These are phyloP conservation scores for Sicus ferrugineus DNA, from an alignment of 2,888 invertebrate species.

Conservation along the genomic window DNA sequence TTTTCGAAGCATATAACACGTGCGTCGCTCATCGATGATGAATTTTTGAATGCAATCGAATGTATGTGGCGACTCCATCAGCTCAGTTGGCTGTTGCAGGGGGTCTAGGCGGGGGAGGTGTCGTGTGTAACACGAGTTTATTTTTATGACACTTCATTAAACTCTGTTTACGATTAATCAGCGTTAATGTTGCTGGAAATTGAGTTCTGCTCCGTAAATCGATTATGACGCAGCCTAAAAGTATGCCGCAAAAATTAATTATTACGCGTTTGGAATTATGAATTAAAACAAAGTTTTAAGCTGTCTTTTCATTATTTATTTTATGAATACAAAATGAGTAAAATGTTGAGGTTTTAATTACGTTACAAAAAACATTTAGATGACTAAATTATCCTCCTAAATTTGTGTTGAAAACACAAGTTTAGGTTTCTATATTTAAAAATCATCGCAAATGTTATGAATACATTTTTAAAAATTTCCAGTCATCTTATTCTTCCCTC, in stretches of 20 bases:
- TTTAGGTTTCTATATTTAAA: too few relatives aligned
- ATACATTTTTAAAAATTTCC: too few relatives aligned
- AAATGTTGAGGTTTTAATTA: too few relatives aligned
- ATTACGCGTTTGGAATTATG: too few relatives aligned
- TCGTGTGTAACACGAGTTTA: background rate
- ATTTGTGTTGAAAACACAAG: too few relatives aligned
- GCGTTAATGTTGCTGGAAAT: background rate
- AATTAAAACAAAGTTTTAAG: too few relatives aligned
- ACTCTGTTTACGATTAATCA: slow-evolving; percentile 4
- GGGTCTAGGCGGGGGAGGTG: background rate
- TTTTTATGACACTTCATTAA: slow-evolving; percentile 23
- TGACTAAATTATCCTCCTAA: too few relatives aligned
- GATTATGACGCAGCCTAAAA: background rate
- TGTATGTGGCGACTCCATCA: background rate
- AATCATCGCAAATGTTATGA: too few relatives aligned
- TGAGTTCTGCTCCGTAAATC: background rate
- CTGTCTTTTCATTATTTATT: too few relatives aligned
- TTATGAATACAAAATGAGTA: too few relatives aligned
- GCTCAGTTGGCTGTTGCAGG: background rate
- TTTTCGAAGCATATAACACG: slow-evolving; percentile 24
- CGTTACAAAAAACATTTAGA: too few relatives aligned
- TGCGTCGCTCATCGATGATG: slow-evolving; percentile 20
- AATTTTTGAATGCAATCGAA: slow-evolving; percentile 15
- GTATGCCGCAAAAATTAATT: background rate
- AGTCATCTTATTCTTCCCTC: too few relatives aligned